A percentile compares a stretch with the other conserved stretches of the same genome.
These are phyloP conservation scores for Hyles euphorbiae DNA, from an alignment of 1,140 invertebrate species.

Conservation along the genomic window DNA sequence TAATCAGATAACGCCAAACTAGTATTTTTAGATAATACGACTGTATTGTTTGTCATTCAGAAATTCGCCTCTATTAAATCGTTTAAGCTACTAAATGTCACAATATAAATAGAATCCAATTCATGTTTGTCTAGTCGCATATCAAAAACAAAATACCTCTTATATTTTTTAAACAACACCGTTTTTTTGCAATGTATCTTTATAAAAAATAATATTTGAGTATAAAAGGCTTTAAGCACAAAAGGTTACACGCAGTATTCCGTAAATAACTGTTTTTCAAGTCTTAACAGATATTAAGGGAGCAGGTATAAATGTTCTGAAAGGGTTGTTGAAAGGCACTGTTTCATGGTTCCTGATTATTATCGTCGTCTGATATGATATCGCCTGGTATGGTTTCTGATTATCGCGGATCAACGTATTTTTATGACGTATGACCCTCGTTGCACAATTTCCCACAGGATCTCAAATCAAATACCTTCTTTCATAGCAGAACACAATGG, in stretches of 20 bases:
- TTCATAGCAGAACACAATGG: constrained; percentile 61
- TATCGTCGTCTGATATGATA: constrained; percentile 15
- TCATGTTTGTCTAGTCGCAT: no score
- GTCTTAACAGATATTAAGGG: constrained; percentile 2
- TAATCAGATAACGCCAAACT: background rate
- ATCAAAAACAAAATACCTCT: no score
- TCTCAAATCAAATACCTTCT: constrained; percentile 60
- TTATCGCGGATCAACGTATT: constrained; percentile 34
- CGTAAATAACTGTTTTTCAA: constrained; percentile 1
- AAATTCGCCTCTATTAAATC: no score
- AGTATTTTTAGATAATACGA: background rate
- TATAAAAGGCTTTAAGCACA: no score
- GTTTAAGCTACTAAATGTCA: no score
- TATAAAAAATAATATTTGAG: no score
- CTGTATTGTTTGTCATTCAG: background rate
- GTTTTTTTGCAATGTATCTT: no score
- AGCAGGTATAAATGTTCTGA: background rate
- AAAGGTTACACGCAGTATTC: no score
- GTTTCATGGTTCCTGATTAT: constrained; percentile 16
- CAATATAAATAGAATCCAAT: no score
- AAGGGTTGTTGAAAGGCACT: constrained; percentile 10
- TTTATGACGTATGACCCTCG: constrained; percentile 39
- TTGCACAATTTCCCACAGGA: constrained; percentile 72
- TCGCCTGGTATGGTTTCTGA: no score
- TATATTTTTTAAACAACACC: no score